Conservation (phyloP, 2,113 vertebrate genomes). For the Corapipo altera region DNA sequence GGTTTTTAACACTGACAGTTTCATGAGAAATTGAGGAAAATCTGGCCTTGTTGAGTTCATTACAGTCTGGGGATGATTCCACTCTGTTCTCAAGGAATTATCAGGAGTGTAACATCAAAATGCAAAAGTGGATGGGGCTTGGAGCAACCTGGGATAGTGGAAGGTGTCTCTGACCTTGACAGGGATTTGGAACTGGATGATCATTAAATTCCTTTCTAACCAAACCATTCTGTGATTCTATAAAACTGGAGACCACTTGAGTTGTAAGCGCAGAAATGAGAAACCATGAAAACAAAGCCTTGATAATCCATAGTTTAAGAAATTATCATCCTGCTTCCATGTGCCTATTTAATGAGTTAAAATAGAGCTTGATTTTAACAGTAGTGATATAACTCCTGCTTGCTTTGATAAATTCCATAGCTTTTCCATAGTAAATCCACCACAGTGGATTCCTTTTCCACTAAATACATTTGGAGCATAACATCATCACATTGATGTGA, state of each 20-base stretch:
- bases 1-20: background rate
- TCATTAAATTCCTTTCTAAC: background rate
- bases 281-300: background rate
- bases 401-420: background rate
- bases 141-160: background rate
- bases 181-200: background rate
- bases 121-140: background rate
- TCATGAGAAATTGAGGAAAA: background rate
- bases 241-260: background rate
- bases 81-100: background rate
- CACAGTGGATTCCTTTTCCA: background rate
- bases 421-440: too few relatives aligned
- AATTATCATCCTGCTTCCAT: background rate
- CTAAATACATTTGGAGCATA: background rate
- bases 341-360: background rate
- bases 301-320: background rate
- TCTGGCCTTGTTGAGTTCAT: background rate
- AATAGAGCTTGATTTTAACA: background rate
- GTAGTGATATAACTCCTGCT: background rate
- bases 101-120: background rate
- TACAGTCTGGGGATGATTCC: background rate
- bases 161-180: fast-evolving
- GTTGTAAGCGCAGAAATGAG: background rate
- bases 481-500: background rate
- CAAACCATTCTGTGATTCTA: background rate